phyloP scores from a whole-genome alignment of 2,113 vertebrate species.

The Parus major region DNA sequence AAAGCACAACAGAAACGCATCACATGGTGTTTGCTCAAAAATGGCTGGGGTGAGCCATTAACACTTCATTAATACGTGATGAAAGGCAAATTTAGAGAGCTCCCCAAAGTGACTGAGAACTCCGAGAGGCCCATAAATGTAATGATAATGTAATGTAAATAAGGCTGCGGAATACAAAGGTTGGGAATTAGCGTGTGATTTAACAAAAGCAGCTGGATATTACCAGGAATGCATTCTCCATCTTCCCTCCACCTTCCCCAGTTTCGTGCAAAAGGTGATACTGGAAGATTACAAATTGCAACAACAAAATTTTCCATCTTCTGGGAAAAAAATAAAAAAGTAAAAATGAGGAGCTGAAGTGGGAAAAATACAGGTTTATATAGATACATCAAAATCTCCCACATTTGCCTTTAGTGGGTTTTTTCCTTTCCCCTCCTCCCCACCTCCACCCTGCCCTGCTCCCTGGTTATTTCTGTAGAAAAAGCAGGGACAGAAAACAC shows the following conservation, averaged over 20 bases:
- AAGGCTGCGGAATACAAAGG: background rate
- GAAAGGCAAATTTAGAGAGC: slow-evolving; percentile 60
- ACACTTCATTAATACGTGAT: slow-evolving; percentile 62
- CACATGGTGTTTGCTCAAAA: slow-evolving; percentile 41
- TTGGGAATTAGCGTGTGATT: slow-evolving; percentile 5
- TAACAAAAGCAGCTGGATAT: background rate
- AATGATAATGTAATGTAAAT: slow-evolving; percentile 65
- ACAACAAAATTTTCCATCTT: background rate
- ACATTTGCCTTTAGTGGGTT: accelerated
- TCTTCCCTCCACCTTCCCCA: background rate
- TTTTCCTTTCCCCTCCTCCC: background rate
- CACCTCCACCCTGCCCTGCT: background rate
- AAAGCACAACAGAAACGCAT: background rate
- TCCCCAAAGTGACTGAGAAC: slow-evolving; percentile 52
- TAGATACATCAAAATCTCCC: background rate
- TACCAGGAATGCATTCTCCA: background rate
- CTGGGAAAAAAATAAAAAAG: background rate
- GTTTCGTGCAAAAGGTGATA: background rate
- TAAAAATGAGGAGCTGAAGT: background rate
- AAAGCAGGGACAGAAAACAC: background rate
- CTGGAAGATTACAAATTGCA: background rate
- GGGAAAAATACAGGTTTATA: background rate
- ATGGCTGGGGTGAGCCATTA: slow-evolving; percentile 55
- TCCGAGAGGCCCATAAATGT: slow-evolving; percentile 14
- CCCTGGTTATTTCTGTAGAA: background rate